phyloP scores from a whole-genome alignment of 1,140 invertebrate genomes.

The Pomphorhynchus laevis region DNA sequence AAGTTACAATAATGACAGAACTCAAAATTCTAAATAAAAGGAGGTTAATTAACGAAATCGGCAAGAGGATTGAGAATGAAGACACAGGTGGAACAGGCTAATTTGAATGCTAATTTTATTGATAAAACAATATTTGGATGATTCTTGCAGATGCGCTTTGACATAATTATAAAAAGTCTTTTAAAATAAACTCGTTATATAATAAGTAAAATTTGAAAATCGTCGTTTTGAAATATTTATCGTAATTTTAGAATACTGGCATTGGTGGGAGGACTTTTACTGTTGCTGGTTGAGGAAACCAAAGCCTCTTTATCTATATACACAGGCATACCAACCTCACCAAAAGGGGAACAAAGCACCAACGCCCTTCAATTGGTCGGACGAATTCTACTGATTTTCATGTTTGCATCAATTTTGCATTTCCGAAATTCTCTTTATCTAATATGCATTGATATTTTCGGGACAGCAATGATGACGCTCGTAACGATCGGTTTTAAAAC shows the following conservation, averaged over 20 bases:
- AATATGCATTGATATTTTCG: conserved; percentile 53
- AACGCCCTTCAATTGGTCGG: conserved; percentile 76
- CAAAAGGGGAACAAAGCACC: conserved; percentile 81
- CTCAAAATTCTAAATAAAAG: too few species aligned
- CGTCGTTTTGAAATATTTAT: too few species aligned
- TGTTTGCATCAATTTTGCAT: conserved; percentile 78
- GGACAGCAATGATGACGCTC: conserved; percentile 61
- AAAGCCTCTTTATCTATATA: conserved; percentile 56
- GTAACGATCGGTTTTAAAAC: conserved; percentile 93
- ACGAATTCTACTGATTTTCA: conserved; percentile 67
- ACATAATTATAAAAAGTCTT: too few species aligned
- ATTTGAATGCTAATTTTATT: too few species aligned
- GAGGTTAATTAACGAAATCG: too few species aligned
- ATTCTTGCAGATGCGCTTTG: too few species aligned
- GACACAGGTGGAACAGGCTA: too few species aligned
- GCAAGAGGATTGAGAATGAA: too few species aligned
- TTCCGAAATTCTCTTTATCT: conserved; percentile 32
- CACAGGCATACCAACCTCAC: conserved; percentile 73
- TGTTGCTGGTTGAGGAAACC: conserved; percentile 67
- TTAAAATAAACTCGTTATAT: too few species aligned
- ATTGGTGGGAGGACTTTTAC: conserved; percentile 57
- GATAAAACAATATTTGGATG: too few species aligned
- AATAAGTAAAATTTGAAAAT: too few species aligned
- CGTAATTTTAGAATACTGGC: conserved; percentile 65
- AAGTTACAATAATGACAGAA: too few species aligned